Conservation (phyloP, 2,797 vertebrate genomes). For the Mionectes olivaceus region DNA sequence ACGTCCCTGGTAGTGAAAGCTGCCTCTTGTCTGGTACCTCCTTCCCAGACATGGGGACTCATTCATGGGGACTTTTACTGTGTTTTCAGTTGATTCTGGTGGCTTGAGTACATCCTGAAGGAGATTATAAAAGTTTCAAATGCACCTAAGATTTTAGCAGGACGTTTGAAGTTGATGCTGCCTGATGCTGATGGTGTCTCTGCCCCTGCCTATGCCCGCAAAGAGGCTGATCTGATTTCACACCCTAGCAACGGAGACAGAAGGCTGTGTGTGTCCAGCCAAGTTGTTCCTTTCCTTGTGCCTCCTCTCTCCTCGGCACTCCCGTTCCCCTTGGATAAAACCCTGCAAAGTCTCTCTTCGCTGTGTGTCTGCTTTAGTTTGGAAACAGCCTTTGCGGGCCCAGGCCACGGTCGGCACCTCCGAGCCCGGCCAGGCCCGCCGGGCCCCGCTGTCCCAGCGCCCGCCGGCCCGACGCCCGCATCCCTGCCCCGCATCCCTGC, state of each 20-base stretch:
- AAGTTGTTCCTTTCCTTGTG: no score
- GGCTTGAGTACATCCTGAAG: neutral
- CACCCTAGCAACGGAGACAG: neutral
- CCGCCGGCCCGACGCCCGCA: neutral
- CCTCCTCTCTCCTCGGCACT: neutral
- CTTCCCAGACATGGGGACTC: neutral
- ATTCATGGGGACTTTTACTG: neutral
- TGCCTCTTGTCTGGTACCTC: neutral
- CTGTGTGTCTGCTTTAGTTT: rapidly evolving
- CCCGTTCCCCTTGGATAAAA: neutral
- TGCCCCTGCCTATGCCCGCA: neutral
- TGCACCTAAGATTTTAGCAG: neutral
- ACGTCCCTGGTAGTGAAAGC: rapidly evolving
- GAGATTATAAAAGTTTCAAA: neutral
- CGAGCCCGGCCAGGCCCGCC: neutral
- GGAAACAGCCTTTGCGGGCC: neutral
- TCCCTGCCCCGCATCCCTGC: neutral
- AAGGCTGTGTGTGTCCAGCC: rapidly evolving
- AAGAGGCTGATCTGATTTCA: neutral
- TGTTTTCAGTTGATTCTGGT: neutral
- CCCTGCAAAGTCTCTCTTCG: rapidly evolving
- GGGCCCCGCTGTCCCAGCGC: neutral
- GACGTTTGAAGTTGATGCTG: neutral
- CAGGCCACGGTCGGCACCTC: neutral
- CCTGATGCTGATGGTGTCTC: neutral